Conservation (phyloP, 2,113 vertebrate genomes). For the Seriola aureovittata region DNA sequence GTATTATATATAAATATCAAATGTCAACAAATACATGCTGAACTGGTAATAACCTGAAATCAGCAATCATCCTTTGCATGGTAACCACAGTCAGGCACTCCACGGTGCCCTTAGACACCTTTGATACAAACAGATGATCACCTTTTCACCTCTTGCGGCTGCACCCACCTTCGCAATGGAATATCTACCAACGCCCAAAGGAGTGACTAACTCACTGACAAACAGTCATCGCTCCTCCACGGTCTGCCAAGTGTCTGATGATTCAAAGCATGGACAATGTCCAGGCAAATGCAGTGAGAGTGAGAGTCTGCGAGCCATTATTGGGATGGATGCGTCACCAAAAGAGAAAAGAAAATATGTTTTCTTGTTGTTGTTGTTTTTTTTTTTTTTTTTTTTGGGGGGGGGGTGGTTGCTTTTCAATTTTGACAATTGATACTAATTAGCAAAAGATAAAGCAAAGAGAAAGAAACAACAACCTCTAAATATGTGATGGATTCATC, state of each 20-base stretch:
- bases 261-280: conserved; percentile 56
- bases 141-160: conserved; percentile 43
- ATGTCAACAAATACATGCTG: not conserved
- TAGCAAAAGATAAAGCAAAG: not conserved
- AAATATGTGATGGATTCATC: not conserved
- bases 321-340: conserved; percentile 12
- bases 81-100: not conserved
- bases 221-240: conserved; percentile 42
- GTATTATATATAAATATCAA: not conserved
- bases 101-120: not conserved
- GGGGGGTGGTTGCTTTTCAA: not conserved
- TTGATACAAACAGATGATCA: conserved; percentile 3
- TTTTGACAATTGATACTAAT: not conserved
- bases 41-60: not conserved
- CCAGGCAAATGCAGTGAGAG: conserved; percentile 45
- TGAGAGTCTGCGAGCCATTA: conserved; percentile 31
- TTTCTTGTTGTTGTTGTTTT: too few relatives aligned
- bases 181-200: conserved; percentile 52
- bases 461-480: not conserved
- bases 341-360: conserved; percentile 15
- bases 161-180: conserved; percentile 49
- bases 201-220: conserved; percentile 57
- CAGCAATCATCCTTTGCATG: not conserved
- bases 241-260: conserved; percentile 57
- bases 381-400: too few relatives aligned